These are phyloP conservation scores for Drosophila takahashii DNA, from an alignment of 1,140 invertebrate genomes.

Conservation along the genomic window DNA sequence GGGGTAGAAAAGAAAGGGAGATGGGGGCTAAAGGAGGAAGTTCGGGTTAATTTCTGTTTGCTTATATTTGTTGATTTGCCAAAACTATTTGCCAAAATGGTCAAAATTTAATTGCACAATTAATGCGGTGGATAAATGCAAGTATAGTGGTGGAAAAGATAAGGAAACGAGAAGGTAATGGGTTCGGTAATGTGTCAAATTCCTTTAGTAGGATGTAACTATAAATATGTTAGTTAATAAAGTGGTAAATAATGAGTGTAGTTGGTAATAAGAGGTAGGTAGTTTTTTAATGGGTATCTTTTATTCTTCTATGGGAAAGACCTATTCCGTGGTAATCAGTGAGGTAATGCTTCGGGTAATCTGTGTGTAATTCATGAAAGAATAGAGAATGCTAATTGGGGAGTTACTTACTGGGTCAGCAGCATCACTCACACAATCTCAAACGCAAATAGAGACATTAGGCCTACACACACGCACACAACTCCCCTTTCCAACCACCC, in stretches of 20 bases:
- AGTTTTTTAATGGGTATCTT: background rate
- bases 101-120: slow-evolving; percentile 54
- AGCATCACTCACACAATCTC: slow-evolving; percentile 14
- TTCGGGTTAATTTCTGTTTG: slow-evolving; percentile 59
- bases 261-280: background rate
- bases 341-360: background rate
- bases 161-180: background rate
- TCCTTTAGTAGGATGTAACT: too few species aligned
- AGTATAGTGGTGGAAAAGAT: background rate
- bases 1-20: background rate
- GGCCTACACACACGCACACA: slow-evolving; percentile 15
- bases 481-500: background rate
- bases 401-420: slow-evolving; percentile 57
- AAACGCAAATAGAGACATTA: slow-evolving; percentile 26
- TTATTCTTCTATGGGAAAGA: background rate
- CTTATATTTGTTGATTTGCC: slow-evolving; percentile 26
- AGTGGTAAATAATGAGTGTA: too few species aligned
- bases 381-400: background rate
- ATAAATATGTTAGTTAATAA: too few species aligned
- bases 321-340: too few species aligned
- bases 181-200: background rate
- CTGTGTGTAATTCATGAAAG: background rate
- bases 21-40: background rate
- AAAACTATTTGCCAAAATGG: slow-evolving; percentile 53
- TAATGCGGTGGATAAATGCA: slow-evolving; percentile 15